Evolutionary conservation across 2,113 vertebrate genomes (phyloP).

Genomic region (Gnathonemus longibarbis): DNA sequence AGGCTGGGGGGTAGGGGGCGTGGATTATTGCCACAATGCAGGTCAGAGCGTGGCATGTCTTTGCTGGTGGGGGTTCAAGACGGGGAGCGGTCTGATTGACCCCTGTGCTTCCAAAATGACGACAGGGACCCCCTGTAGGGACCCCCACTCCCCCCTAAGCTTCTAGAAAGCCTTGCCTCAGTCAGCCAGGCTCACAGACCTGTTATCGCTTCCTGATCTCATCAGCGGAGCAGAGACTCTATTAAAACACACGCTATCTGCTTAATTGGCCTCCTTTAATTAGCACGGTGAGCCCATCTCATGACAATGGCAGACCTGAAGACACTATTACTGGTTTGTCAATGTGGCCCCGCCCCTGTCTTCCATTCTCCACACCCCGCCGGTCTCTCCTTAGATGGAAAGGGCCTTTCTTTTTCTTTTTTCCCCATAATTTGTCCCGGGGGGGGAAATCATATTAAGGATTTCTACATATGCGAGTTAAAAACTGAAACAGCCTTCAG

Average conservation of each 20-base stretch:
- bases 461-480: constrained; percentile 45
- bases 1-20: background rate
- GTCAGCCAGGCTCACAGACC: background rate
- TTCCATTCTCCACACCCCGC: constrained; percentile 22
- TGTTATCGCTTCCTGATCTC: background rate
- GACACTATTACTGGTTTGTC: constrained; percentile 19
- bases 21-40: background rate
- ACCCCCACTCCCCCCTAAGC: background rate
- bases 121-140: background rate
- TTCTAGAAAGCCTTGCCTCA: background rate
- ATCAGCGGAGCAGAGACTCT: background rate
- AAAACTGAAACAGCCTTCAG: constrained; percentile 48
- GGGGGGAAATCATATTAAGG: constrained; percentile 33
- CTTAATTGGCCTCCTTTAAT: constrained; percentile 23
- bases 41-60: background rate
- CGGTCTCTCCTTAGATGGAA: constrained; percentile 10
- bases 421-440: constrained; percentile 25
- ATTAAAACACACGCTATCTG: constrained; percentile 13
- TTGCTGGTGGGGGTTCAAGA: background rate
- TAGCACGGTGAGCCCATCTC: constrained; percentile 22
- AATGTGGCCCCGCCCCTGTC: background rate
- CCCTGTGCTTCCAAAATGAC: background rate
- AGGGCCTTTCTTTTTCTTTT: background rate
- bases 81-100: background rate
- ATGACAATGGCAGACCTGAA: constrained; percentile 14